Evolutionary conservation across 2,888 invertebrate species (phyloP), one percentile per base, ranked within the genome.

Genomic region (Drosophila differens): DNA sequence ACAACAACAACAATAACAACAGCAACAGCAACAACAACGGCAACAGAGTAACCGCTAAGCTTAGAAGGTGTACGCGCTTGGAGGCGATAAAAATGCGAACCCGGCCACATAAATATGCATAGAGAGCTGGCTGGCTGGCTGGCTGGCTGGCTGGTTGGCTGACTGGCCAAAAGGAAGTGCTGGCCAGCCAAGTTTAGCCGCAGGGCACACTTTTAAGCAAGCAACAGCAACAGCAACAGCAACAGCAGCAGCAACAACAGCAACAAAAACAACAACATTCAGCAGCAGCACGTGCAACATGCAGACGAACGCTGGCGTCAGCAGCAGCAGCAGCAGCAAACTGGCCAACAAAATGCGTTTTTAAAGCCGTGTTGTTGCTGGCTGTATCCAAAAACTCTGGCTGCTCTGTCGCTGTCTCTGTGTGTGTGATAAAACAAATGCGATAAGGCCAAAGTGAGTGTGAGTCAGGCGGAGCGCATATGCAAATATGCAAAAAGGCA

Each of bases 391-490:
- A 82, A 81, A 81, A 71, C 67, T 62, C 39, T 54, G 70, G 33
- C 39, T 25, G n/a, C 12, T 54, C 54, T 59, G 53, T 66, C 22
- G 22, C 22, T 22, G 25, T 25, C 25, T 25, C 64, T 73, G 71
- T 79, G 75, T 87, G 78, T 82, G 61, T 89, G 87, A 88, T 88
- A 84, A 90, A 90, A 86, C 89, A 88, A 90, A 90, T 84, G 91
- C 87, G 87, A 88, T 88, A 88, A 88, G 91, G 71, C 81, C 77
- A 76, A 75, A 83, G 85, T 76, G 90, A 83, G 85, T 90, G 85
- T 86, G 85, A 90, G 90, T 85, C 85, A 90, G 85, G 83, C 79
- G 67, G 67, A 75, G 84, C 75, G 70, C 82, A 85, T 84, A 85
- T 85, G 83, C 86, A 83, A 86, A 85, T 84, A 84, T 85, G 82